phyloP scores from a whole-genome alignment of 1,140 invertebrate species.

The Penaeus japonicus region DNA sequence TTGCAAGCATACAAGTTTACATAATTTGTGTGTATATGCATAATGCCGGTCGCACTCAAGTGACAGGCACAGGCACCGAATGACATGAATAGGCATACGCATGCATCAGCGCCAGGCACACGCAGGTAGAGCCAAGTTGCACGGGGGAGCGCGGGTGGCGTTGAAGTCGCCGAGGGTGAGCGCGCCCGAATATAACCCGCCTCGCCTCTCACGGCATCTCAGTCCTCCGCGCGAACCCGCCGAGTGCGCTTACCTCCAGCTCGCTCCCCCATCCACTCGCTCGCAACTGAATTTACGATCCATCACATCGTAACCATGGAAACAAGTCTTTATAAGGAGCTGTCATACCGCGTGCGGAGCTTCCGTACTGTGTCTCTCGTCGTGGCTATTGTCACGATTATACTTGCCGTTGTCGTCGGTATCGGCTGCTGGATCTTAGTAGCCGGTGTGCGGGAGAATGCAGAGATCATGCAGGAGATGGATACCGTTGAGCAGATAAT shows the following conservation, averaged over 20 bases:
- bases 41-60: too few relatives aligned
- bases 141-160: background rate
- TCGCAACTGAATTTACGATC: background rate
- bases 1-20: too few relatives aligned
- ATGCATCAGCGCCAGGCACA: background rate
- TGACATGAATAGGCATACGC: background rate
- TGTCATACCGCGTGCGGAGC: slow-evolving; percentile 44
- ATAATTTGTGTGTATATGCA: too few relatives aligned
- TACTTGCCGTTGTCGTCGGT: slow-evolving; percentile 56
- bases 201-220: background rate
- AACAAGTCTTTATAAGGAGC: slow-evolving; percentile 55
- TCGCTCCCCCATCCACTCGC: background rate
- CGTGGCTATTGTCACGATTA: slow-evolving; percentile 48
- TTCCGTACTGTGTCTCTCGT: slow-evolving; percentile 46
- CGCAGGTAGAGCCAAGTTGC: background rate
- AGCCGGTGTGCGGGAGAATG: slow-evolving; percentile 49
- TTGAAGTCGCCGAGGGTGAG: background rate
- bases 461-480: slow-evolving; percentile 20
- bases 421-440: slow-evolving; percentile 57
- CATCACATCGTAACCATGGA: slow-evolving; percentile 27
- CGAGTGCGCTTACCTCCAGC: background rate
- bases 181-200: slow-evolving; percentile 23
- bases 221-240: slow-evolving; percentile 14
- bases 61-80: too few relatives aligned
- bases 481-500: slow-evolving; percentile 18